Evolutionary conservation across 2,113 vertebrate species (phyloP), one percentile per base, ranked within the genome.

Genomic region (Cynopterus brachyotis): DNA sequence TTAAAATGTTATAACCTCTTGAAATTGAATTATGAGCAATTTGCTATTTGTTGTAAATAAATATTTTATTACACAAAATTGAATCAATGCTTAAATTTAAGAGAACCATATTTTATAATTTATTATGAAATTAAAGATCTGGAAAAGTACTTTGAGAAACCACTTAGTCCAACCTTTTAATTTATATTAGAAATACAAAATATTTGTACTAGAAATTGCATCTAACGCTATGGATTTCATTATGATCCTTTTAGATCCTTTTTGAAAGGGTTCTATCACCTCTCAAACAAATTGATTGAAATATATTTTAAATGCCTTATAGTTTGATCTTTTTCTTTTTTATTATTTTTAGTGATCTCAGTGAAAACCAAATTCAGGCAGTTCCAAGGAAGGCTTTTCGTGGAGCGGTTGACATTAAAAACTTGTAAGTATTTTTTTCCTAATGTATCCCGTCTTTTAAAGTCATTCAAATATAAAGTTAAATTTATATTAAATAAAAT

Each of bases 311-410:
- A 92, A 30, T 84, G 55, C 55, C 45, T 91, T 55, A 16, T 81
- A 83, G 79, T 1, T 59, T 93, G 9, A 87, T 12, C 9, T 81
- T 86, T 89, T 72, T 60, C 17, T 85, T 76, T 96, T 92, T 50
- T 35, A 60, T 95, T 98, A 81, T 95, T 72, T 72, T 45, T 82
- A 99, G 99, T 95, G 99, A 99, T 98, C 99, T 99, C 96, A 99
- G 99, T 97, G 99, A 99, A 98, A 99, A 99, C 98, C 99, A 99
- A 98, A 99, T 99, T 97, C 99, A 99, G 92, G 99, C 99, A 10
- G 99, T 99, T 98, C 99, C 99, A 92, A 99, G 99, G 96, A 99
- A 99, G 98, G 99, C 99, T 93, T 99, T 99, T 97, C 99, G 99
- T 97, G 99, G 99, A 97, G 99, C 99, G 19, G 99, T 99, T 95